A percentile compares a stretch with the other conserved stretches of the same genome.
phyloP scores from a whole-genome alignment of 2,113 vertebrate species.

The Triplophysa dalaica region DNA sequence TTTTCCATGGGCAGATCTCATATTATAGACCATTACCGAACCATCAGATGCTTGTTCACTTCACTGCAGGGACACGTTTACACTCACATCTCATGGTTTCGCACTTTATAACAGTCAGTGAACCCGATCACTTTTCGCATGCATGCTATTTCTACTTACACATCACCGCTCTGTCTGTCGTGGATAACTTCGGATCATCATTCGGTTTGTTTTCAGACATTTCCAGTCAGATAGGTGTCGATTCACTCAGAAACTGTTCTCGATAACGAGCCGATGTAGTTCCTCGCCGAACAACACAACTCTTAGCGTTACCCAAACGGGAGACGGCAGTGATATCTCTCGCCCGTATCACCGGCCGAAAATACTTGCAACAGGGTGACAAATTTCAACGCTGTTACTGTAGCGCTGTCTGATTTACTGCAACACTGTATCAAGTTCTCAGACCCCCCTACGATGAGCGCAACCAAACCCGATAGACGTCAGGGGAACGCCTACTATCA shows the following conservation, averaged over 20 bases:
- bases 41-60: constrained; percentile 18
- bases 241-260: constrained; percentile 64
- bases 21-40: constrained; percentile 34
- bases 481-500: constrained; percentile 55
- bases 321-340: constrained; percentile 73
- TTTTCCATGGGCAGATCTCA: constrained; percentile 56
- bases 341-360: constrained; percentile 72
- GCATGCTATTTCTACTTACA: constrained; percentile 77
- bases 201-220: constrained; percentile 96
- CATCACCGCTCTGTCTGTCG: constrained; percentile 95
- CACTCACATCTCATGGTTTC: constrained; percentile 26
- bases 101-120: constrained; percentile 19
- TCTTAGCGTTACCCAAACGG: constrained; percentile 60
- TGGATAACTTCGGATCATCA: constrained; percentile 96
- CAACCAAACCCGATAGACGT: constrained; percentile 62
- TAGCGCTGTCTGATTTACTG: constrained; percentile 75
- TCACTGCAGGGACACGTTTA: constrained; percentile 16
- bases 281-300: constrained; percentile 69
- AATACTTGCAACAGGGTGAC: constrained; percentile 76
- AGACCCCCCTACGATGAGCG: constrained; percentile 55
- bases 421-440: constrained; percentile 69
- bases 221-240: constrained; percentile 76
- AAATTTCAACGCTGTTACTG: constrained; percentile 71
- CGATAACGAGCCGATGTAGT: constrained; percentile 67
- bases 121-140: neutral